A percentile compares a stretch with the other conserved stretches of the same genome.
phyloP scores from a whole-genome alignment of 2,888 invertebrate genomes.

The Drosophila testacea region DNA sequence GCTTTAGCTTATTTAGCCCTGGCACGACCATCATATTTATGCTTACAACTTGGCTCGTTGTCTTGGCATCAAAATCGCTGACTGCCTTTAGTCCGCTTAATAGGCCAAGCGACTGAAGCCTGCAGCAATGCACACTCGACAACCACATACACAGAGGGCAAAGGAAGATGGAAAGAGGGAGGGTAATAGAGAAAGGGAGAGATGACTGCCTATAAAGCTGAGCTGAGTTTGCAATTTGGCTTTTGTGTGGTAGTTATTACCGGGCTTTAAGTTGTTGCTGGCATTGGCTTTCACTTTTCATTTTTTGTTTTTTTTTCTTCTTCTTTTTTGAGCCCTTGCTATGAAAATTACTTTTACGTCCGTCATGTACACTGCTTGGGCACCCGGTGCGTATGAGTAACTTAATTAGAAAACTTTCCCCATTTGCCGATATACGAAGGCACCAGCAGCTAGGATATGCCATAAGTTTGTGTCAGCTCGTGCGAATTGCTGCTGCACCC shows the following conservation, averaged over 20 bases:
- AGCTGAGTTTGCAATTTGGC: constrained; percentile 65
- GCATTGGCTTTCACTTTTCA: constrained; percentile 59
- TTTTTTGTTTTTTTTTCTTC: background rate
- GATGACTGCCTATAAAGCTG: constrained; percentile 26
- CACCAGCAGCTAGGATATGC: constrained; percentile 10
- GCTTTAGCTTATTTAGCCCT: constrained; percentile 37
- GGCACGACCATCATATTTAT: constrained; percentile 32
- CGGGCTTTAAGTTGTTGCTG: constrained; percentile 59
- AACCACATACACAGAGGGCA: constrained; percentile 7
- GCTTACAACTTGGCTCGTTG: constrained; percentile 37
- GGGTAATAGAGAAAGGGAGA: background rate
- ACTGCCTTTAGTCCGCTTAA: constrained; percentile 62
- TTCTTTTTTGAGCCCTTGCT: constrained; percentile 20
- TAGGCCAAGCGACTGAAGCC: constrained; percentile 72
- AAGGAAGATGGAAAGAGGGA: background rate
- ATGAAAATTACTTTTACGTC: constrained; percentile 80
- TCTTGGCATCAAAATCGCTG: constrained; percentile 58
- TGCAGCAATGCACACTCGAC: constrained; percentile 40
- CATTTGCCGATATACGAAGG: constrained; percentile 54
- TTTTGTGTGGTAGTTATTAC: constrained; percentile 64
- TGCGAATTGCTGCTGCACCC: constrained; percentile 43
- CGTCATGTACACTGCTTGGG: constrained; percentile 71
- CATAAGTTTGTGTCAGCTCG: constrained; percentile 59
- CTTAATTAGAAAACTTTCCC: constrained; percentile 78
- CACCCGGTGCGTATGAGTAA: constrained; percentile 78